Evolutionary conservation across 2,113 vertebrate species (phyloP), one percentile per base, ranked within the genome.

Genomic region (Marmota monax): DNA sequence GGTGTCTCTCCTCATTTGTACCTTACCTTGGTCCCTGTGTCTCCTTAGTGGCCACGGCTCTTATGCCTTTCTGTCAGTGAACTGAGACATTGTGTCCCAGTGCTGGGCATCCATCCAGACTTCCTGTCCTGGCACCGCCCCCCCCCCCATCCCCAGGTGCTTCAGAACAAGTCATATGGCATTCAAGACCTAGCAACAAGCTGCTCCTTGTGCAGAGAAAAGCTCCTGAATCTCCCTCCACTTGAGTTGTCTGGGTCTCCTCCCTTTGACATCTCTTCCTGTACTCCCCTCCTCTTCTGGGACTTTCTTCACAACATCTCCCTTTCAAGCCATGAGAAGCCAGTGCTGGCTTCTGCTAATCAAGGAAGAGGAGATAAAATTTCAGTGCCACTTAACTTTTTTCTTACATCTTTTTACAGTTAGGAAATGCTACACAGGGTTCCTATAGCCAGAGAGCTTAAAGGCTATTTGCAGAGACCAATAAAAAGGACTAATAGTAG

Each of bases 251-350:
- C 53, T 86, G 42, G 22, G 34, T 51, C 72, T 84, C 37, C 45
- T 9, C 37, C 34, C 4, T 18, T 89, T 86, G 48, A 42, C 13
- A 58, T 32, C 34, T 85, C 34, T 92, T 95, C n/a, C 53, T 63
- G 53, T 34, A 23, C 61, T 84, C 58, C 42, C 61, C n/a, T 76
- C 18, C 51, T 29, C 37, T 79, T 77, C 74, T 53, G 9, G 76
- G 87, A 51, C 61, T 77, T 69, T 88, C 67, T 73, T 92, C 18
- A 7, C n/a, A 70, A 12, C 39, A 2, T 39, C 23, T 89, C 37
- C 23, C 56, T 83, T 89, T 73, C 76, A 76, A 82, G 69, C 3
- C 48, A 6, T 74, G 91, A 74, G 92, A 96, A 94, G 74, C 32
- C 23, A 39, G 7, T 20, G 45, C 82, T 83, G 67, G 27, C 85